Evolutionary conservation across 2,797 vertebrate species (phyloP).

Genomic region (Petrocephalus schoutedeni): DNA sequence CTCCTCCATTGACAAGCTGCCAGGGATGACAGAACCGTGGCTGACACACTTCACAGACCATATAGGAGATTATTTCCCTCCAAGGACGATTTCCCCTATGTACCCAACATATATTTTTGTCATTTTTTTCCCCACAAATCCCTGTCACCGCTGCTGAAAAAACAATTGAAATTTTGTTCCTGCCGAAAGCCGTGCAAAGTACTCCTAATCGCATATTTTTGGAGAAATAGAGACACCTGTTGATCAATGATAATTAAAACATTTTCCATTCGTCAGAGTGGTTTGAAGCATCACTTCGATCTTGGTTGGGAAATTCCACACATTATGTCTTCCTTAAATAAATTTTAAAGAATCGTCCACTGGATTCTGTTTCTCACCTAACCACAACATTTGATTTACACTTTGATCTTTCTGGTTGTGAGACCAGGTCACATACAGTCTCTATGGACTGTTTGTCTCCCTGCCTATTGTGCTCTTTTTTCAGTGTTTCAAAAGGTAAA

Average conservation of each 20-base stretch:
- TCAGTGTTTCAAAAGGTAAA: too few relatives aligned
- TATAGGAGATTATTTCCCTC: conserved; percentile 51
- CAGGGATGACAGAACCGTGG: conserved; percentile 61
- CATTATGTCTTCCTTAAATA: background rate
- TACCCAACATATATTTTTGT: background rate
- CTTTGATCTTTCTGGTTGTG: background rate
- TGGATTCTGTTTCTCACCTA: background rate
- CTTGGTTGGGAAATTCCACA: background rate
- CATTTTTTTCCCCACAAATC: background rate
- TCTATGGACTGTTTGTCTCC: background rate
- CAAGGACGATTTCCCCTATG: background rate
- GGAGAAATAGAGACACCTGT: background rate
- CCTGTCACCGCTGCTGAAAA: background rate
- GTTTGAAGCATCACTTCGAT: background rate
- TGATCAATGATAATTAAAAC: background rate
- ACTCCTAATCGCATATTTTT: background rate
- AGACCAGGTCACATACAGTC: background rate
- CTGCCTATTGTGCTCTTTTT: background rate
- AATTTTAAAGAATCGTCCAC: background rate
- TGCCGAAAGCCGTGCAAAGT: background rate
- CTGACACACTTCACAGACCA: conserved; percentile 51
- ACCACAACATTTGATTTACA: background rate
- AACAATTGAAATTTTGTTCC: background rate
- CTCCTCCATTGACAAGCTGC: conserved; percentile 57
- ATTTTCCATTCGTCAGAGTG: background rate